A percentile compares a stretch with the other conserved stretches of the same genome.
Evolutionary conservation across 2,888 invertebrate species (phyloP).

Genomic region (Ennomos erosarius): DNA sequence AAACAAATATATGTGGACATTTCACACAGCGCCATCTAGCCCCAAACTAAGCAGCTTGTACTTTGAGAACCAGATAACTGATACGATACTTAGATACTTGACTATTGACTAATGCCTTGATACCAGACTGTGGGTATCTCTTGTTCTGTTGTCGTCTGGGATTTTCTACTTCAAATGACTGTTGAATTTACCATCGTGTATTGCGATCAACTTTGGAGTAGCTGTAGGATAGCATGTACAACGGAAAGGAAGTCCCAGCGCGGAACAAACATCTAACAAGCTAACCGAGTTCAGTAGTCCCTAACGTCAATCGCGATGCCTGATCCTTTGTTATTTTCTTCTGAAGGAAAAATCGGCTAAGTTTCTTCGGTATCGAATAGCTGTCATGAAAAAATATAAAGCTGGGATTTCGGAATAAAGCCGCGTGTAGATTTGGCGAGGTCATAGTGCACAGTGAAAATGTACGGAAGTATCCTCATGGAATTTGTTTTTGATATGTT

Average conservation of each 20-base stretch:
- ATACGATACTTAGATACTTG: no score
- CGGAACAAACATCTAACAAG: slow-evolving; percentile 37
- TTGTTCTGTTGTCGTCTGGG: no score
- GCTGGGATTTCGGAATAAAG: slow-evolving; percentile 28
- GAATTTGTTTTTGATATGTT: no score
- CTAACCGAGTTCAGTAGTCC: slow-evolving; percentile 35
- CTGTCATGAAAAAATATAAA: slow-evolving; percentile 39
- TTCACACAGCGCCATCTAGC: no score
- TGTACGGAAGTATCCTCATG: neutral
- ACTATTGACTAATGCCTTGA: no score
- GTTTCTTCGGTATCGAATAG: slow-evolving; percentile 34
- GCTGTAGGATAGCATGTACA: slow-evolving; percentile 19
- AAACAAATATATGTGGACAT: no score
- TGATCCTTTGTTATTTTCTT: slow-evolving; percentile 40
- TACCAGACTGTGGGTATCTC: no score
- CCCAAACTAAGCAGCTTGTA: no score
- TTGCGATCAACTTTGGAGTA: slow-evolving; percentile 16
- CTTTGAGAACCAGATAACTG: no score
- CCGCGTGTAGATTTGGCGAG: slow-evolving; percentile 21
- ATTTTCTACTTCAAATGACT: no score
- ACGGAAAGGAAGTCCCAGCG: slow-evolving; percentile 25
- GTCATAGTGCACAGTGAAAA: slow-evolving; percentile 13
- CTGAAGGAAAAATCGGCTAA: slow-evolving; percentile 36
- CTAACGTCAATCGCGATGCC: slow-evolving; percentile 35
- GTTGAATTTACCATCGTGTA: no score